Percentiles rank a stretch among this genome's conserved stretches.
These are phyloP conservation scores for Nipponia nippon DNA, from an alignment of 2,113 vertebrate genomes.

Conservation along the genomic window DNA sequence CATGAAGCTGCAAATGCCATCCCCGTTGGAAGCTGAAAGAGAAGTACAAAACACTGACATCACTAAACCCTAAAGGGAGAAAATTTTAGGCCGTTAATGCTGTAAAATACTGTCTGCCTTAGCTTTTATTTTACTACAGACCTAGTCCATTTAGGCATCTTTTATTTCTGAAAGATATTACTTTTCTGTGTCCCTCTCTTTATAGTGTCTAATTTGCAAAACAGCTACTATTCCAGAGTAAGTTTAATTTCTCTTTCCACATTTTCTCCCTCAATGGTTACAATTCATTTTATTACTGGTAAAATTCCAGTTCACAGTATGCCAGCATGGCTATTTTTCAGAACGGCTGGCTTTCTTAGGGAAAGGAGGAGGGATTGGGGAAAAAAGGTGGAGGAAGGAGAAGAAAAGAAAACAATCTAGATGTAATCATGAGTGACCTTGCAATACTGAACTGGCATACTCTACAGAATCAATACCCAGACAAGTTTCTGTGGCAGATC, in stretches of 20 bases:
- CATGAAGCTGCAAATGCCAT: slow-evolving; percentile 20
- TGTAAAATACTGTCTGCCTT: neutral
- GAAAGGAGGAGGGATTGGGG: neutral
- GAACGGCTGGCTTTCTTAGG: neutral
- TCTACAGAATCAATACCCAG: slow-evolving; percentile 48
- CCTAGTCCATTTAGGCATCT: neutral
- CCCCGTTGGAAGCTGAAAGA: neutral
- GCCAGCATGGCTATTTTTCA: neutral
- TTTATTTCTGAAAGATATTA: neutral
- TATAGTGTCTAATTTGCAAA: neutral
- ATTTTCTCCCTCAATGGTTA: neutral
- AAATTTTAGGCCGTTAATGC: neutral
- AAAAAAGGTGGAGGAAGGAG: neutral
- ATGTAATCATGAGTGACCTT: slow-evolving; percentile 59
- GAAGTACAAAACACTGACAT: neutral
- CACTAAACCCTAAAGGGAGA: neutral
- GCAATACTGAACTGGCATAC: slow-evolving; percentile 11
- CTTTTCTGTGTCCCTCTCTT: neutral
- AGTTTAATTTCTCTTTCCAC: neutral
- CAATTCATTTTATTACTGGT: neutral
- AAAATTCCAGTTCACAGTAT: slow-evolving; percentile 1
- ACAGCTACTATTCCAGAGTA: neutral
- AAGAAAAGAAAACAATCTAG: neutral
- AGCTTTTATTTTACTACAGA: neutral
- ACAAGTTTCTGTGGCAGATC: slow-evolving; percentile 21